Evolutionary conservation across 2,113 vertebrate genomes (phyloP).

Genomic region (Rhodinocichla rosea): DNA sequence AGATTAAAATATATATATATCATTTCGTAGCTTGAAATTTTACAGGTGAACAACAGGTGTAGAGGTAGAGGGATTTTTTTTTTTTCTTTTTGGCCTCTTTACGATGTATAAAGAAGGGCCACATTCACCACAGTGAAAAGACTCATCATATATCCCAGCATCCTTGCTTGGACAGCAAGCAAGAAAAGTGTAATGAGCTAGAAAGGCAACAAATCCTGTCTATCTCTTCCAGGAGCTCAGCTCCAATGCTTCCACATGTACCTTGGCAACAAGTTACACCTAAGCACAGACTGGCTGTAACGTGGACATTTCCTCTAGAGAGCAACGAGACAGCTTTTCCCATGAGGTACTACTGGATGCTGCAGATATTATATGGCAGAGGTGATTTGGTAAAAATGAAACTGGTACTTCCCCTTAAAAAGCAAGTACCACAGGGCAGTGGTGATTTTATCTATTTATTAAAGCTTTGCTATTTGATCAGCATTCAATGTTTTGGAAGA

Average conservation of each 20-base stretch:
- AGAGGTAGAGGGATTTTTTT: slow-evolving; percentile 55
- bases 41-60: slow-evolving; percentile 60
- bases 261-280: slow-evolving; percentile 28
- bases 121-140: slow-evolving; percentile 68
- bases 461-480: slow-evolving; percentile 62
- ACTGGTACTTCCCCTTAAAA: not conserved
- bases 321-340: slow-evolving; percentile 33
- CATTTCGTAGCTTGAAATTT: slow-evolving; percentile 43
- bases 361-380: slow-evolving; percentile 45
- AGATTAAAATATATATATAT: slow-evolving; percentile 50
- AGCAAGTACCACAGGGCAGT: slow-evolving; percentile 52
- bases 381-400: slow-evolving; percentile 51
- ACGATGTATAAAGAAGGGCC: slow-evolving; percentile 57
- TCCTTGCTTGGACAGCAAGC: slow-evolving; percentile 62
- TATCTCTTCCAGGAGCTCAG: slow-evolving; percentile 52
- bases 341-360: slow-evolving; percentile 59
- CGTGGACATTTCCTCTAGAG: not conserved
- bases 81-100: slow-evolving; percentile 57
- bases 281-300: not conserved
- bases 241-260: slow-evolving; percentile 37
- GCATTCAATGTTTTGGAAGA: slow-evolving; percentile 61
- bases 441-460: slow-evolving; percentile 33
- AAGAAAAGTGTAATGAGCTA: slow-evolving; percentile 57
- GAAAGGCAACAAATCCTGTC: slow-evolving; percentile 50
- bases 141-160: slow-evolving; percentile 62